Percentiles rank a stretch among this genome's conserved stretches.
phyloP scores from a whole-genome alignment of 1,140 invertebrate species.

The Macrocentrus cingulum region DNA sequence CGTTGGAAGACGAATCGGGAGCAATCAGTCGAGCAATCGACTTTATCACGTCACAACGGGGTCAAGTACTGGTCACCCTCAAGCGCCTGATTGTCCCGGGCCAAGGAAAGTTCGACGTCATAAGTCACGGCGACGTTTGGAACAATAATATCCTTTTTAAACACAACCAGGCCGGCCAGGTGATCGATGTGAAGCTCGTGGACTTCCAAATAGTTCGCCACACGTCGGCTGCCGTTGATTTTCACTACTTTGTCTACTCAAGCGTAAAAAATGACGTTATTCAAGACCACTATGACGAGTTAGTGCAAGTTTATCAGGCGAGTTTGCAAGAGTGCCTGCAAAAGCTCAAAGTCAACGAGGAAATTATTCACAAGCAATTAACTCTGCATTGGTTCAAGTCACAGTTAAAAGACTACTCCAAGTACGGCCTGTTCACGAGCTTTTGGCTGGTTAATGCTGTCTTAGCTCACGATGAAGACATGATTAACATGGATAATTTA shows the following conservation, averaged over 20 bases:
- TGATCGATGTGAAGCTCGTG: constrained; percentile 41
- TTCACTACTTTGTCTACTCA: constrained; percentile 48
- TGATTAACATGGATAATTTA: constrained; percentile 17
- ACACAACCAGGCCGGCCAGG: constrained; percentile 30
- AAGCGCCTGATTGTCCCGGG: constrained; percentile 13
- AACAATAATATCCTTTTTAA: constrained; percentile 53
- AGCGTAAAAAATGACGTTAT: constrained; percentile 41
- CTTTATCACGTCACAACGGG: constrained; percentile 12
- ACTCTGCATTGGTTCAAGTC: constrained; percentile 35
- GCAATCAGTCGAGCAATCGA: constrained; percentile 14
- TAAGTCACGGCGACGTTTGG: constrained; percentile 56
- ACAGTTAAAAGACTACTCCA: constrained; percentile 34
- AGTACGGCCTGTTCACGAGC: constrained; percentile 39
- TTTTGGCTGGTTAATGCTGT: constrained; percentile 38
- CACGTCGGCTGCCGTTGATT: constrained; percentile 40
- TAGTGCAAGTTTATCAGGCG: constrained; percentile 43
- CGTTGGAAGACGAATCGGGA: constrained; percentile 25
- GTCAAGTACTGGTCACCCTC: constrained; percentile 24
- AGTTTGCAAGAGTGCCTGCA: constrained; percentile 32
- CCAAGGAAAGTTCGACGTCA: constrained; percentile 36
- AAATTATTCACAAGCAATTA: constrained; percentile 21
- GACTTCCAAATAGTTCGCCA: constrained; percentile 51
- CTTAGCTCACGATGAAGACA: constrained; percentile 28
- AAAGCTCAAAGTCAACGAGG: constrained; percentile 21
- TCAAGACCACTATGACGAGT: constrained; percentile 37